Evolutionary conservation across 1,140 invertebrate species (phyloP).

Genomic region (Calephelis nemesis): DNA sequence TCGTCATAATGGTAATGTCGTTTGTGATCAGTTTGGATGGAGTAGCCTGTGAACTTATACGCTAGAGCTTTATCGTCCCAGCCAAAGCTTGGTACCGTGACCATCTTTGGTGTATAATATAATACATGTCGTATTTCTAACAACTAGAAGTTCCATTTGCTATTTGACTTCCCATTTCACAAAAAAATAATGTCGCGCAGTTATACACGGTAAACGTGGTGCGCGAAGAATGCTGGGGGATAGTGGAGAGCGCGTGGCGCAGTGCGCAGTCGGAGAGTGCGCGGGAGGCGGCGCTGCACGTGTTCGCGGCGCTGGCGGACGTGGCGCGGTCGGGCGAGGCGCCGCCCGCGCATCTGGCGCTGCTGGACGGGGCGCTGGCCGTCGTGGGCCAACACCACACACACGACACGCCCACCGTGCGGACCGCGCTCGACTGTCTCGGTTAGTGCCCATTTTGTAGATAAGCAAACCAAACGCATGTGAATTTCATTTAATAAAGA

Average conservation of each 20-base stretch:
- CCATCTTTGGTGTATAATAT: too few species aligned
- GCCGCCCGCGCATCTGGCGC: conserved; percentile 85
- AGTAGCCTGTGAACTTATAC: too few species aligned
- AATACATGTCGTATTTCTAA: too few species aligned
- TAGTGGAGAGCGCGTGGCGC: conserved; percentile 73
- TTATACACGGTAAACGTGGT: conserved; percentile 92
- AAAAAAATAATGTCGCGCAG: conserved; percentile 51
- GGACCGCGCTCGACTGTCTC: conserved; percentile 86
- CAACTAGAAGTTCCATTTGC: too few species aligned
- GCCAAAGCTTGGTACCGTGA: too few species aligned
- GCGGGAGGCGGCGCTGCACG: conserved; percentile 89
- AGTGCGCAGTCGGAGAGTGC: conserved; percentile 65
- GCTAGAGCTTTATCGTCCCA: too few species aligned
- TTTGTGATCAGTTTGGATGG: too few species aligned
- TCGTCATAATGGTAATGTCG: too few species aligned
- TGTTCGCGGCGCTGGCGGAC: conserved; percentile 90
- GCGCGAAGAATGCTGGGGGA: conserved; percentile 81
- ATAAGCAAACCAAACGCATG: too few species aligned
- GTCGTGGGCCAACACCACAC: conserved; percentile 82
- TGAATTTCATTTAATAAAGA: background rate
- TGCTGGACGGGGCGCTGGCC: conserved; percentile 82
- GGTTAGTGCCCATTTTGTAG: conserved; percentile 67
- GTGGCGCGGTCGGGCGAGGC: conserved; percentile 82
- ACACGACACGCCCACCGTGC: conserved; percentile 68
- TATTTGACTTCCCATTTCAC: too few species aligned